Evolutionary conservation across 1,140 invertebrate genomes (phyloP).

Genomic region (Wiebesia pumilae): DNA sequence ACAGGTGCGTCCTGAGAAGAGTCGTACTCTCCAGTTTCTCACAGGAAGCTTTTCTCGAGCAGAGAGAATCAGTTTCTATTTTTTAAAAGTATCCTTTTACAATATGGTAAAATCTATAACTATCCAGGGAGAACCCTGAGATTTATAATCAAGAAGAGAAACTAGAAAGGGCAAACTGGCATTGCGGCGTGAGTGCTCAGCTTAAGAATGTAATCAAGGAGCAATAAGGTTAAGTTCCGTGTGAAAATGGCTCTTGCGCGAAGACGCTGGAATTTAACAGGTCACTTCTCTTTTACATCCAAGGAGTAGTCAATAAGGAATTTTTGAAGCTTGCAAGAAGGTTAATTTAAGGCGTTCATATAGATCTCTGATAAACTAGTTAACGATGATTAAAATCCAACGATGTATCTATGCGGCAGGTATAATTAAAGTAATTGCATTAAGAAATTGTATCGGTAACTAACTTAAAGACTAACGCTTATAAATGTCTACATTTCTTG

Average conservation of each 20-base stretch:
- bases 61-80: slow-evolving; percentile 36
- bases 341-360: slow-evolving; percentile 49
- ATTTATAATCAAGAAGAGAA: slow-evolving; percentile 56
- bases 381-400: slow-evolving; percentile 62
- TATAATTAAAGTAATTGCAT: slow-evolving; percentile 70
- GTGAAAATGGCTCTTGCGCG: slow-evolving; percentile 37
- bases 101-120: slow-evolving; percentile 20
- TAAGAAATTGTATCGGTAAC: slow-evolving; percentile 70
- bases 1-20: slow-evolving; percentile 25
- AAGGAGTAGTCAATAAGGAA: slow-evolving; percentile 49
- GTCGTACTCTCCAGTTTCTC: slow-evolving; percentile 17
- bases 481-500: slow-evolving; percentile 53
- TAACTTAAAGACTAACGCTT: slow-evolving; percentile 72
- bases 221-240: slow-evolving; percentile 45
- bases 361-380: slow-evolving; percentile 51
- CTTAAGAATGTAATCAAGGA: slow-evolving; percentile 41
- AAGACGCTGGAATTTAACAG: slow-evolving; percentile 46
- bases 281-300: slow-evolving; percentile 45
- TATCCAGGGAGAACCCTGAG: slow-evolving; percentile 8
- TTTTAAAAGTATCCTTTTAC: slow-evolving; percentile 33
- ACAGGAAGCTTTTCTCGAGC: slow-evolving; percentile 19
- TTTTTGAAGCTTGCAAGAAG: slow-evolving; percentile 50
- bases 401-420: slow-evolving; percentile 71
- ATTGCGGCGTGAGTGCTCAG: slow-evolving; percentile 45
- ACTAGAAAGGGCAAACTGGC: slow-evolving; percentile 57